phyloP scores from a whole-genome alignment of 2,888 invertebrate genomes.

The Sphecodes monilicornis region DNA sequence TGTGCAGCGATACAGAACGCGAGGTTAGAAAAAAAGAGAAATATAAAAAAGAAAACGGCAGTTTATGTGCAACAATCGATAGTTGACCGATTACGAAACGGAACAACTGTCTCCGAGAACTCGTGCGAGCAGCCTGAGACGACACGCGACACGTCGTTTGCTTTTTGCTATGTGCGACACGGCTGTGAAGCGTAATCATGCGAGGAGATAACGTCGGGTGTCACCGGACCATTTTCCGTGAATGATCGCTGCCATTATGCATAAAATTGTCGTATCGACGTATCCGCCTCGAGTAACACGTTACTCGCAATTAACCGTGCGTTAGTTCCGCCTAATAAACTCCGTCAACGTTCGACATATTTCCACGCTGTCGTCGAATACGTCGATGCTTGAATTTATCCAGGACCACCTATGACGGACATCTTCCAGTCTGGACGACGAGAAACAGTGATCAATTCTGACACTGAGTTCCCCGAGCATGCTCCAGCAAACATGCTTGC shows the following conservation, averaged over 20 bases:
- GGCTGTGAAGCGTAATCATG: conserved; percentile 41
- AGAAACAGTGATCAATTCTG: not conserved
- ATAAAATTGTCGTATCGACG: conserved; percentile 49
- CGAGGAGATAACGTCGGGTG: conserved; percentile 50
- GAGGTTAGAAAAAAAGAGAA: not conserved
- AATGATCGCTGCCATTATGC: conserved; percentile 44
- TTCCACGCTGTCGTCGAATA: conserved; percentile 46
- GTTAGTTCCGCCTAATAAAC: conserved; percentile 58
- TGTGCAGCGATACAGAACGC: not conserved
- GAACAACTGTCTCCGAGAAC: not conserved
- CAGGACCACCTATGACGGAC: conserved; percentile 25
- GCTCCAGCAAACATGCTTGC: not conserved
- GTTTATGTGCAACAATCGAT: not conserved
- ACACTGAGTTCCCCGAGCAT: not conserved
- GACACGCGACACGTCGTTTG: conserved; percentile 37
- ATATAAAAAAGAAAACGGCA: not conserved
- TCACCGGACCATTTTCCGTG: conserved; percentile 38
- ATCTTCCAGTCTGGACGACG: not conserved
- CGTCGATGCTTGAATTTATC: conserved; percentile 20
- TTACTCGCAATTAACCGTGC: conserved; percentile 56
- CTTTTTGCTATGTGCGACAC: not conserved
- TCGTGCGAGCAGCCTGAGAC: conserved; percentile 6
- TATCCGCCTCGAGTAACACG: conserved; percentile 39
- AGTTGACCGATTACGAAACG: conserved; percentile 1
- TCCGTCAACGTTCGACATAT: conserved; percentile 33